Evolutionary conservation across 2,888 invertebrate genomes (phyloP).

Genomic region (Formica aserva): DNA sequence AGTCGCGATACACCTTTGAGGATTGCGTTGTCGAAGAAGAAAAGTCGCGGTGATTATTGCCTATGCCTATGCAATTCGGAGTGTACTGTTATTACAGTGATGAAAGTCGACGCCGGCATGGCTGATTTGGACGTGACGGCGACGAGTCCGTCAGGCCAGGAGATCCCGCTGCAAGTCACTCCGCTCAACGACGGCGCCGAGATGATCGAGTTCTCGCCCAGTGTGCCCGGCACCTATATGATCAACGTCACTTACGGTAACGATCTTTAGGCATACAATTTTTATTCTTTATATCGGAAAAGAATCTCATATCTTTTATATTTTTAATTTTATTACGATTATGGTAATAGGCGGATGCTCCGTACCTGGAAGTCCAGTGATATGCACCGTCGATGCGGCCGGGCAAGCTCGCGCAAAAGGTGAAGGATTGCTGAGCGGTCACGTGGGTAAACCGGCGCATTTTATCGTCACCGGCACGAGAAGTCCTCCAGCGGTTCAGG

Average conservation of each 20-base stretch:
- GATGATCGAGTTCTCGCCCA: constrained; percentile 94
- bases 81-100: constrained; percentile 87
- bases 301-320: not conserved
- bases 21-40: not conserved
- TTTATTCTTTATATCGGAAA: not conserved
- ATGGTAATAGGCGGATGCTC: constrained; percentile 81
- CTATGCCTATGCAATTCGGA: not conserved
- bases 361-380: constrained; percentile 86
- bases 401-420: constrained; percentile 88
- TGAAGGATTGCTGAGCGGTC: constrained; percentile 87
- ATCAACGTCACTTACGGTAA: constrained; percentile 89
- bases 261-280: not conserved
- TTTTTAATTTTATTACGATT: not conserved
- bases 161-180: constrained; percentile 92
- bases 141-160: constrained; percentile 94
- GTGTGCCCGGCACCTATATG: constrained; percentile 92
- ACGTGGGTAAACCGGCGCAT: constrained; percentile 86
- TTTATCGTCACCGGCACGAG: constrained; percentile 86
- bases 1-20: constrained; percentile 47
- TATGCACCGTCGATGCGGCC: constrained; percentile 88
- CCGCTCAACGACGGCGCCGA: constrained; percentile 90
- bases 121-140: constrained; percentile 95
- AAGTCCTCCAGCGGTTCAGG: constrained; percentile 84
- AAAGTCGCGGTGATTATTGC: not conserved
- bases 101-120: constrained; percentile 93